These are phyloP conservation scores for Babyrousa celebensis DNA, from an alignment of 2,797 vertebrate genomes.

Conservation along the genomic window DNA sequence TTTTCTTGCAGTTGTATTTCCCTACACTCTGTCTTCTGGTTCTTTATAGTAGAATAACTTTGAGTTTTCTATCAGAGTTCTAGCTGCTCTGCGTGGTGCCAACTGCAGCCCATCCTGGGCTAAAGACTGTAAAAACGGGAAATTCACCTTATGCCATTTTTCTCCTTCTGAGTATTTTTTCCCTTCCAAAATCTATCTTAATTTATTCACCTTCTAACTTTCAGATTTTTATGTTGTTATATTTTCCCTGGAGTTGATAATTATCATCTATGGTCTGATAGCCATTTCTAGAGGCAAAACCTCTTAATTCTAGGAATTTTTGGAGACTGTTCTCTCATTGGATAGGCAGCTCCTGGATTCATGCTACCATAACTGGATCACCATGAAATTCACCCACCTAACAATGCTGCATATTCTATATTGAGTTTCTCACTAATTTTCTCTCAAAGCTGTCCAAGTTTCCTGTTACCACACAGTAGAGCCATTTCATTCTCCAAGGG, in stretches of 20 bases:
- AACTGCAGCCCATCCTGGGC: neutral
- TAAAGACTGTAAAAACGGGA: conserved; percentile 15
- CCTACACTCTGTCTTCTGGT: neutral
- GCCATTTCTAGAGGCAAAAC: neutral
- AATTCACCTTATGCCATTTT: neutral
- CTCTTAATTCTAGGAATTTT: neutral
- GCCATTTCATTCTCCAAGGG: conserved; percentile 35
- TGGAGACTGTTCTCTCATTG: neutral
- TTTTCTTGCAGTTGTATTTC: neutral
- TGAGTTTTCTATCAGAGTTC: neutral
- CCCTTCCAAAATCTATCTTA: neutral
- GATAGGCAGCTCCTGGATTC: neutral
- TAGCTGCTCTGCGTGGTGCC: neutral
- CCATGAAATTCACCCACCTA: conserved; percentile 1
- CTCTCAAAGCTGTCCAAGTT: conserved; percentile 23
- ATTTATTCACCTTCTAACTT: neutral
- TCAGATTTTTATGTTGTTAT: neutral
- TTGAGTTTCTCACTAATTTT: neutral
- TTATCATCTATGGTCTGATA: conserved; percentile 37
- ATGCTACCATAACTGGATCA: neutral
- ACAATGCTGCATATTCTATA: conserved; percentile 3
- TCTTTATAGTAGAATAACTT: neutral
- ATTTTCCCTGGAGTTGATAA: conserved; percentile 21
- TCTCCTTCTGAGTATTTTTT: neutral
- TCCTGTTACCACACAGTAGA: conserved; percentile 32